Evolutionary conservation across 2,888 invertebrate species (phyloP).

Genomic region (Anthrax anthrax): DNA sequence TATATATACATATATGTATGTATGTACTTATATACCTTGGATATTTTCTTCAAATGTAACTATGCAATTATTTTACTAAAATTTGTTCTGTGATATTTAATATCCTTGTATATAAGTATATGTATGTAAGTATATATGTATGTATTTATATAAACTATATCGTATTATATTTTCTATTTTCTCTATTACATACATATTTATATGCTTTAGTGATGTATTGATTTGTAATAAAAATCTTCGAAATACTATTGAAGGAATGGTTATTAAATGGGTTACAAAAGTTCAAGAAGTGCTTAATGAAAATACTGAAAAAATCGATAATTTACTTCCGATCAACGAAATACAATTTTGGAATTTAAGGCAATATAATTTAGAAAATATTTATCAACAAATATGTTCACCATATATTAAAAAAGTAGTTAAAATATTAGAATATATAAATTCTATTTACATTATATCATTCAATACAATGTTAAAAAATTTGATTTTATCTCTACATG

Average conservation of each 20-base stretch:
- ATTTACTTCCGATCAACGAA: slow-evolving; percentile 60
- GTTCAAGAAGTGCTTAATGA: slow-evolving; percentile 40
- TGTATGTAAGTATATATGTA: too few relatives aligned
- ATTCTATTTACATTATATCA: slow-evolving; percentile 64
- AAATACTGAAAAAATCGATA: slow-evolving; percentile 21
- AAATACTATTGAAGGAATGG: slow-evolving; percentile 68
- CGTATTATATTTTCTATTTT: too few relatives aligned
- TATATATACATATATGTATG: too few relatives aligned
- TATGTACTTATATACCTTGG: too few relatives aligned
- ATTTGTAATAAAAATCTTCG: slow-evolving; percentile 22
- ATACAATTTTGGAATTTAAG: slow-evolving; percentile 70
- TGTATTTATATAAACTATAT: too few relatives aligned
- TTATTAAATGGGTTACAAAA: slow-evolving; percentile 78
- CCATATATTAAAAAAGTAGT: slow-evolving; percentile 71
- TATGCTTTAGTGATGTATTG: slow-evolving; percentile 1
- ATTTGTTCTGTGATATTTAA: too few relatives aligned
- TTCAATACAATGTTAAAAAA: slow-evolving; percentile 68
- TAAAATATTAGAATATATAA: slow-evolving; percentile 56
- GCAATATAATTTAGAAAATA: slow-evolving; percentile 66
- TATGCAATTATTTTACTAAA: too few relatives aligned
- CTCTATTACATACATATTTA: too few relatives aligned
- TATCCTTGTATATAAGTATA: too few relatives aligned
- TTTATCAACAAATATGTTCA: slow-evolving; percentile 72
- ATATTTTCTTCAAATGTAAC: too few relatives aligned
- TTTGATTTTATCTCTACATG: slow-evolving; percentile 58